Conservation (phyloP, 2,888 invertebrate species). For the Eudasyphora cyanicolor region DNA sequence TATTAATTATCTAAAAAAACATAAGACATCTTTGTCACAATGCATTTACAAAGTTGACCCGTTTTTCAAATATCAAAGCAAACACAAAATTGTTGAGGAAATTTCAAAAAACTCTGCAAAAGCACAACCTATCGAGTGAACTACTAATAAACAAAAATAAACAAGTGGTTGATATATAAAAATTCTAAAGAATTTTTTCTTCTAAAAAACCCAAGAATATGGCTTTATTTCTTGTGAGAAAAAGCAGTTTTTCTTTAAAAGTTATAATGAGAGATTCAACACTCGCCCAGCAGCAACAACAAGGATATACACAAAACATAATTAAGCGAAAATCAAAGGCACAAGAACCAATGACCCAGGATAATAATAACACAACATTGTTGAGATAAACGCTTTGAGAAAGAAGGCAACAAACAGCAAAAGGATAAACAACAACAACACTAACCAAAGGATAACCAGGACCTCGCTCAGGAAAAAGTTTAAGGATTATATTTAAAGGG, state of each 20-base stretch:
- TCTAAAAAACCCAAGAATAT: slow-evolving; percentile 43
- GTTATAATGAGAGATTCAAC: slow-evolving; percentile 33
- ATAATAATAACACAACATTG: neutral
- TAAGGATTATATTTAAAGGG: neutral
- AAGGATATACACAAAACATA: neutral
- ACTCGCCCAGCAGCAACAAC: slow-evolving; percentile 19
- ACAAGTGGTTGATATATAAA: no score
- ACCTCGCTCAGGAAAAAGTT: neutral
- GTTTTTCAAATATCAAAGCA: neutral
- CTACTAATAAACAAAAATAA: no score
- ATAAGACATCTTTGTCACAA: neutral
- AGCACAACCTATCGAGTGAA: no score
- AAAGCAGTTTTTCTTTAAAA: neutral
- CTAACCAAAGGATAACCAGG: neutral
- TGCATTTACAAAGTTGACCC: neutral
- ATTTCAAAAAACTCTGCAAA: neutral
- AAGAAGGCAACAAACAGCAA: neutral
- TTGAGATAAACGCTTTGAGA: neutral
- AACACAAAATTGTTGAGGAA: neutral
- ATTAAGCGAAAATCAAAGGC: neutral
- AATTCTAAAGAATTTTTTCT: no score
- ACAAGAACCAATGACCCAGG: neutral
- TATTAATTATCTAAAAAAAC: neutral
- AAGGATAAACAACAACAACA: neutral
- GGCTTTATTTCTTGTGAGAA: slow-evolving; percentile 27